Base-by-base conservation (phyloP, 2,797 vertebrate genomes). In the Harpagifer antarcticus region DNA sequence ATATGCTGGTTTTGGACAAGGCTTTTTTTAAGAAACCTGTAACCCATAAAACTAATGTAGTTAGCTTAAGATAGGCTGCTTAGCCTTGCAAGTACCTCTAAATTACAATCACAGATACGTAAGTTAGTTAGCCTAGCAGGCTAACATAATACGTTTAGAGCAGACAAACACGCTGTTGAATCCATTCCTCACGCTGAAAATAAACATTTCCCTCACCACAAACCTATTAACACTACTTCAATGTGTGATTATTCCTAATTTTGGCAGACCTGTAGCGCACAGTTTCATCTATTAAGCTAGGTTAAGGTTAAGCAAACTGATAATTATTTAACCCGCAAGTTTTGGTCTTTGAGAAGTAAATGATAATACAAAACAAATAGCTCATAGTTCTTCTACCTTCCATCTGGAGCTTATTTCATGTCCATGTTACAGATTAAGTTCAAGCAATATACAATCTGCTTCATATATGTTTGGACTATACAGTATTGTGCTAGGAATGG, bases 381-480 rank as follows among this genome's bases (percentile, higher is more conserved):
- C 9, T 54, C 9, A 9, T 1, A 13, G 47, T 43, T 76, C 6
- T 40, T 17, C 3, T 47, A 52, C 8, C 9, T 20, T 56, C 23
- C 1, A 55, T 69, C 53, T 62, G 42, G 4, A 54, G 49, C 2
- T 27, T 5, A 57, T 48, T 54, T 6, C 1, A 12, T 37, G 16
- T 48, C 58, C 19, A 37, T 9, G 33, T 50, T 61, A 63, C 33
- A 68, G 76, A 33, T 11, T 9, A 2, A 64, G 63, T 71, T 48
- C 43, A 71, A 55, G 31, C 54, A 6, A 10, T 16, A 48, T 9
- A 63, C 81, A 69, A 59, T 5, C 37, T 74, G 23, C 31, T 12
- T 49, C 45, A 31, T 68, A 7, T 53, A 14, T 57, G 53, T 56
- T 23, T 10, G 19, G 17, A 11, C 10, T 42, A 17, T 68, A 16